A percentile compares a stretch with the other conserved stretches of the same genome.
These are phyloP conservation scores for Odontocolon sp. DNA, from an alignment of 2,888 invertebrate genomes.

Conservation along the genomic window DNA sequence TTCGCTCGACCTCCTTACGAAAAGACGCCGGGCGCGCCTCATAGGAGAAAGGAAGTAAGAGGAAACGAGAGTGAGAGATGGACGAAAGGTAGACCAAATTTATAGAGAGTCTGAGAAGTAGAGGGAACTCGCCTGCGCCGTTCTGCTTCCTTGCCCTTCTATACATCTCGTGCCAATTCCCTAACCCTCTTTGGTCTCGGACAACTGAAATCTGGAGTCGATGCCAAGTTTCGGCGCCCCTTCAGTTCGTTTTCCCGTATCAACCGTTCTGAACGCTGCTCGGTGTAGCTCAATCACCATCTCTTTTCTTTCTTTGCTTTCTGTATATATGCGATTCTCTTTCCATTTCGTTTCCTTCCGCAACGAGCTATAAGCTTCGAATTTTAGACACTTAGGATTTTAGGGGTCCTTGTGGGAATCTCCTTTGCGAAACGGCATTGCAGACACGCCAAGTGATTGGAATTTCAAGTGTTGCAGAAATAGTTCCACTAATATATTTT, in stretches of 20 bases:
- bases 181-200: slow-evolving; percentile 62
- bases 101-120: slow-evolving; percentile 43
- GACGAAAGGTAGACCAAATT: slow-evolving; percentile 46
- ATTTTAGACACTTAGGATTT: background rate
- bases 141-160: slow-evolving; percentile 57
- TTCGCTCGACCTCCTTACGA: slow-evolving; percentile 73
- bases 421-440: background rate
- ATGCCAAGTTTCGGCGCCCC: slow-evolving; percentile 72
- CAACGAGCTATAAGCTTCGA: background rate
- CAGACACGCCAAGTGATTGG: background rate
- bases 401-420: background rate
- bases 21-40: slow-evolving; percentile 56
- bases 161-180: slow-evolving; percentile 63
- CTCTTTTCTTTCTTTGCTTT: slow-evolving; percentile 24
- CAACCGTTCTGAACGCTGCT: slow-evolving; percentile 45
- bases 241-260: slow-evolving; percentile 54
- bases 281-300: slow-evolving; percentile 9
- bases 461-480: background rate
- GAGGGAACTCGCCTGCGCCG: slow-evolving; percentile 35
- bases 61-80: slow-evolving; percentile 32
- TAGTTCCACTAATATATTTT: background rate
- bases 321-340: background rate
- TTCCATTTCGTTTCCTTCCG: slow-evolving; percentile 9
- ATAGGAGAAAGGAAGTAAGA: slow-evolving; percentile 8
- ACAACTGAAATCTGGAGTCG: slow-evolving; percentile 72